phyloP scores from a whole-genome alignment of 1,140 invertebrate species.

The Stratiolaelaps scimitus region DNA sequence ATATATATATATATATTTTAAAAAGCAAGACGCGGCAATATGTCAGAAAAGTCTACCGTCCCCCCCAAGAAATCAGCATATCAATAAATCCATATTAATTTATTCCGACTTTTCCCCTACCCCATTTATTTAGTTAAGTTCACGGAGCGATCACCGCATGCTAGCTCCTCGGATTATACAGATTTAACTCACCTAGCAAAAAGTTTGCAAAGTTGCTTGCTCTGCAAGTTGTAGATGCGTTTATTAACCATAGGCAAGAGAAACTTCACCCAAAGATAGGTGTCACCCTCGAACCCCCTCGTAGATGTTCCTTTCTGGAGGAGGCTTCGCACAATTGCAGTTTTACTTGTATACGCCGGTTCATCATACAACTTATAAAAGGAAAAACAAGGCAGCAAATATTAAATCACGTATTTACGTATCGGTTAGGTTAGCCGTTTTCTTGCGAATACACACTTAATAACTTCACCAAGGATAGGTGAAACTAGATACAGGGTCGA shows the following conservation, averaged over 20 bases:
- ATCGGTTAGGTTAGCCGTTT: no score
- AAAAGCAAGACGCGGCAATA: background rate
- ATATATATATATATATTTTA: slow-evolving; percentile 4
- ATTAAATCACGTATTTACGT: no score
- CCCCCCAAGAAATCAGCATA: no score
- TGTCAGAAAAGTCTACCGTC: no score
- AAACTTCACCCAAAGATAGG: slow-evolving; percentile 66
- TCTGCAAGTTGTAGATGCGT: slow-evolving; percentile 77
- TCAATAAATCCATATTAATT: background rate
- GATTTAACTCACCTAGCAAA: slow-evolving; percentile 51
- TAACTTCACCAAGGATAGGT: no score
- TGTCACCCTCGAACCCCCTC: slow-evolving; percentile 58
- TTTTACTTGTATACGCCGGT: slow-evolving; percentile 68
- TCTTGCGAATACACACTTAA: no score
- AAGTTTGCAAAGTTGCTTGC: slow-evolving; percentile 75
- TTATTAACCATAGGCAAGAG: slow-evolving; percentile 68
- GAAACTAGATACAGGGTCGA: no score
- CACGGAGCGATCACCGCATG: no score
- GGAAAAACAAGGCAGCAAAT: background rate
- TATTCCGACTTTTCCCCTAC: background rate
- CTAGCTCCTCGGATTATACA: background rate
- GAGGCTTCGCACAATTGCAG: slow-evolving; percentile 55
- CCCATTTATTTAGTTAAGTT: no score
- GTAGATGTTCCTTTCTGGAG: slow-evolving; percentile 54
- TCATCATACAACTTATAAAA: slow-evolving; percentile 46